A percentile compares a stretch with the other conserved stretches of the same genome.
These are phyloP conservation scores for Thunnus maccoyii DNA, from an alignment of 2,113 vertebrate species.

Conservation along the genomic window DNA sequence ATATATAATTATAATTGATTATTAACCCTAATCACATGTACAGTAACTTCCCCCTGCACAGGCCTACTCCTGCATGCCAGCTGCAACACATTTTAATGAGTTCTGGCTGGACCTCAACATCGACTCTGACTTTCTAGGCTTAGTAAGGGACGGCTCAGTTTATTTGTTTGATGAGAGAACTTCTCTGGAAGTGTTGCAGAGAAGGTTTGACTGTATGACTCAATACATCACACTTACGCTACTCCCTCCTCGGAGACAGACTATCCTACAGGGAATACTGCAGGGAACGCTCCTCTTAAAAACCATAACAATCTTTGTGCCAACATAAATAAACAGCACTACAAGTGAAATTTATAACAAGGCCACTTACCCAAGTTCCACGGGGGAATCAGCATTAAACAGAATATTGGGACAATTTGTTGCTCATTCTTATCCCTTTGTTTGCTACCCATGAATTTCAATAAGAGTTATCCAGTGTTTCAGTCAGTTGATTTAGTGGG, in stretches of 20 bases:
- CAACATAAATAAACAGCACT: neutral
- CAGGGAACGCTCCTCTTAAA: neutral
- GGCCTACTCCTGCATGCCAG: neutral
- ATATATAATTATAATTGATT: too few species aligned
- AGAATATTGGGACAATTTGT: neutral
- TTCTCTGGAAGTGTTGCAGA: too few species aligned
- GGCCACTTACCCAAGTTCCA: neutral
- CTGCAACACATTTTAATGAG: conserved; percentile 1
- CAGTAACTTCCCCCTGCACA: too few species aligned
- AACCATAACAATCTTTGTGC: neutral
- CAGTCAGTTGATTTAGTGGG: neutral
- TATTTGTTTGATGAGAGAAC: too few species aligned
- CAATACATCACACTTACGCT: neutral
- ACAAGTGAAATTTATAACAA: neutral
- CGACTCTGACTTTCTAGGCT: neutral
- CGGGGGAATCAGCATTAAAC: neutral
- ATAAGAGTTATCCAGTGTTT: neutral
- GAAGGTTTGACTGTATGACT: neutral
- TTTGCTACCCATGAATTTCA: neutral
- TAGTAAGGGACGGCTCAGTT: too few species aligned
- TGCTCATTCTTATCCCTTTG: neutral
- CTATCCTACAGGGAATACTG: neutral
- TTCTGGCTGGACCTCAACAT: neutral
- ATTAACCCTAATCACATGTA: too few species aligned
- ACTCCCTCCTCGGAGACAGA: neutral